Evolutionary conservation across 2,888 invertebrate species (phyloP), one percentile per base, ranked within the genome.

Genomic region (Cheilosia vernalis): DNA sequence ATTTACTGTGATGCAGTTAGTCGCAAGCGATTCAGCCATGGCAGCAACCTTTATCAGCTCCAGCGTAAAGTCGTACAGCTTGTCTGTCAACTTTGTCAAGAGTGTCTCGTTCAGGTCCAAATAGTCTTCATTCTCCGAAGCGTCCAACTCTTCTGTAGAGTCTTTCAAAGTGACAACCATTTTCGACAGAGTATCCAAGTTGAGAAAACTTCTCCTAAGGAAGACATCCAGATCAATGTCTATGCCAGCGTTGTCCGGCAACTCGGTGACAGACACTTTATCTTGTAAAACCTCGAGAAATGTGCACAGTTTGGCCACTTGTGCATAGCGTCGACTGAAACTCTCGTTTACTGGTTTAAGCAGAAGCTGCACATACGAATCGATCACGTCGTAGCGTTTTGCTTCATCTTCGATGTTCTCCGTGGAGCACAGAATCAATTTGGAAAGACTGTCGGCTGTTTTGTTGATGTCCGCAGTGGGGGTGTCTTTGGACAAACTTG

Each of bases 381-480:
- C 90, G 56, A 91, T 89, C 27, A 87, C 87, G 0, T 69, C 42
- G 6, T 86, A 78, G 7, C 90, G 88, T 27, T 89, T 82, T 1
- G 74, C 67, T 49, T 90, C 89, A 37, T 89, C 86, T 33, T 88
- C 87, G 40, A 88, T 89, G 56, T 90, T 89, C 51, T 90, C 91
- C 2, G 89, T 90, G 2, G 91, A 91, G 77, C 91, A 91, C 6
- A 90, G 88, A 2, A 92, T 88, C 81, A 92, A 89, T 76, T 90
- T 90, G 3, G 89, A 88, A 60, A 90, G 88, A 13, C 89, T 87
- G 58, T 90, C 90, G 0, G 92, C 88, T 87, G 90, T 90, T 27
- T 87, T 87, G 17, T 90, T 89, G 13, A 91, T 82, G 6, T 79
- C 76, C 42, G n/a, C 76, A n/a, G 40, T 66, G 19, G 51, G 87